These are phyloP conservation scores for Ceratotherium simum DNA, from an alignment of 2,113 vertebrate genomes.

Conservation along the genomic window DNA sequence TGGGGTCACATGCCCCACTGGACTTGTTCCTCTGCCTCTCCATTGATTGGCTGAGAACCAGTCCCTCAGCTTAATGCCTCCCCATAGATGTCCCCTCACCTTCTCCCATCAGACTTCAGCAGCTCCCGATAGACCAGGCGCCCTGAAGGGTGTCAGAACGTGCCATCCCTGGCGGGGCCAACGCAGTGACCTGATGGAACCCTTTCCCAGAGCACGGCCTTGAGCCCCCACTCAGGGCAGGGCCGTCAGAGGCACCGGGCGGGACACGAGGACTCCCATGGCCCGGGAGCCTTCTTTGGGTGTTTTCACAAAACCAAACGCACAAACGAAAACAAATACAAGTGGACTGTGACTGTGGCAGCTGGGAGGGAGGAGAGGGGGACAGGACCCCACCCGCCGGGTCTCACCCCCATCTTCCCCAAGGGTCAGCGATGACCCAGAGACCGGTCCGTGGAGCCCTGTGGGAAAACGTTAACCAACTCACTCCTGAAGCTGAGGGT, in stretches of 20 bases:
- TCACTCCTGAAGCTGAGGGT: background rate
- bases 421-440: background rate
- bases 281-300: background rate
- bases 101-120: background rate
- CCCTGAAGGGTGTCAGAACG: background rate
- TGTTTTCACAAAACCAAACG: background rate
- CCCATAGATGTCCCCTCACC: background rate
- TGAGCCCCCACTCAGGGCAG: background rate
- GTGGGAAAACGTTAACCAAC: background rate
- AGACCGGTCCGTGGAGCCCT: background rate
- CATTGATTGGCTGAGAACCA: background rate
- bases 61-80: background rate
- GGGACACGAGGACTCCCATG: too few species aligned
- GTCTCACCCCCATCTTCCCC: background rate
- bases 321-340: background rate
- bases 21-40: too few species aligned
- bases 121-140: background rate
- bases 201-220: too few species aligned
- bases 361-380: background rate
- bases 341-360: too few species aligned
- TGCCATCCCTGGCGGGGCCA: background rate
- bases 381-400: rapidly evolving
- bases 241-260: background rate
- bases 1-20: rapidly evolving
- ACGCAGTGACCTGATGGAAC: background rate